Evolutionary conservation across 2,797 vertebrate species (phyloP), one percentile per base, ranked within the genome.

Genomic region (Centropyge bicolor): DNA sequence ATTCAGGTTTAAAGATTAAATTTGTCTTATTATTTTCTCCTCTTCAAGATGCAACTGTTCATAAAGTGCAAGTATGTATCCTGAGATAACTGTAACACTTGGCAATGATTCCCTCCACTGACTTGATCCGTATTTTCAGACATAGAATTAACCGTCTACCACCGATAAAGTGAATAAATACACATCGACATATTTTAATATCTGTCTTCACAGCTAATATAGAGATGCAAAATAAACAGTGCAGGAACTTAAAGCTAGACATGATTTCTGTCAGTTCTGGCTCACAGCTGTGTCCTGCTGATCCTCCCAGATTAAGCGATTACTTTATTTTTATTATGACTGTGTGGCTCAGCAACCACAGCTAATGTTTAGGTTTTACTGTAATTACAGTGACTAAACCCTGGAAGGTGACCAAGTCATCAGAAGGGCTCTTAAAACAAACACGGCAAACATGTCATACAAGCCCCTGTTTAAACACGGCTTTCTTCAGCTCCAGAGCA

Each of bases 341-440:
- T 68, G 48, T 5, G 55, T 35, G 22, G 31, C 71, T 69, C 48
- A 41, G 52, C 48, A 54, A 38, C 49, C 71, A 60, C 70, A 54
- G 71, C 70, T 78, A 51, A 67, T 74, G 60, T 69, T 75, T 74
- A 57, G 86, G 57, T 70, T 72, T 76, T 45, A 11, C 36, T 54
- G 1, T 71, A 77, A 80, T 85, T 57, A 38, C 74, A 78, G 56
- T 73, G 77, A 80, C 72, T 76, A 70, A 82, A 77, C 6, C 45
- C 62, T 74, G 69, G 82, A 78, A 16, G 27, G 14, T 0, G 3
- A 67, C 51, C 65, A 83, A 48, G 60, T 55, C 55, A 65, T 70
- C 65, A 48, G 38, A 59, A 19, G 6, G 1, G 63, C 59, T 76
- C 41, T 46, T 63, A 61, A 80, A 78, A 85, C 49, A 70, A 73